These are phyloP conservation scores for Thereva unica DNA, from an alignment of 2,888 invertebrate genomes.

Conservation along the genomic window DNA sequence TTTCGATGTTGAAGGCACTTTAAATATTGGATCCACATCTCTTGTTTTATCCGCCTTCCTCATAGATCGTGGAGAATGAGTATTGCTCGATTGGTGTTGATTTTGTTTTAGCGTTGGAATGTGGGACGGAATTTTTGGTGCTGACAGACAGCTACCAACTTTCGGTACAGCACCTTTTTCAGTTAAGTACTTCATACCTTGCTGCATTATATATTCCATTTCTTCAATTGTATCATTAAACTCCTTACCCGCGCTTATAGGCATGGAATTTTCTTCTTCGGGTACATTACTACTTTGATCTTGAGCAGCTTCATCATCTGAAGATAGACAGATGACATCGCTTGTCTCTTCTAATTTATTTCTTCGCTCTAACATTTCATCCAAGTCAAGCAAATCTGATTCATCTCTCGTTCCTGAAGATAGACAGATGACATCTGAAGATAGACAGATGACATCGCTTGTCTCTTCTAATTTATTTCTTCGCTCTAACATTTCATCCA, in stretches of 20 bases:
- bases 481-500: constrained; percentile 42
- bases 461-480: no score
- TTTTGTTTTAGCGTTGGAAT: constrained; percentile 16
- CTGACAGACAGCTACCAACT: background rate
- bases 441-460: no score
- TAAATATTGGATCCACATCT: constrained; percentile 41
- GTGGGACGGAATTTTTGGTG: background rate
- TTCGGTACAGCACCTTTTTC: constrained; percentile 21
- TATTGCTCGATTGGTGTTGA: constrained; percentile 22
- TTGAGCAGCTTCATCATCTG: constrained; percentile 43
- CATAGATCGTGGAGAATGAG: background rate
- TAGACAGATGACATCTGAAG: no score
- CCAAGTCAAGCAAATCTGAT: constrained; percentile 37
- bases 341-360: no score
- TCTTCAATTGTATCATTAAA: constrained; percentile 59
- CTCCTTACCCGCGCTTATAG: constrained; percentile 43
- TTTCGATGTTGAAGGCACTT: background rate
- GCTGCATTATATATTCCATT: constrained; percentile 57
- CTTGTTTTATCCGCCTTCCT: constrained; percentile 31
- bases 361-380: constrained; percentile 40
- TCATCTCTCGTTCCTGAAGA: no score
- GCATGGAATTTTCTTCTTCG: constrained; percentile 9
- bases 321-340: background rate
- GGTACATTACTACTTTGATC: constrained; percentile 42
- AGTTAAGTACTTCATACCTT: constrained; percentile 52